These are phyloP conservation scores for Merluccius polli DNA, from an alignment of 2,797 vertebrate genomes.

Conservation along the genomic window DNA sequence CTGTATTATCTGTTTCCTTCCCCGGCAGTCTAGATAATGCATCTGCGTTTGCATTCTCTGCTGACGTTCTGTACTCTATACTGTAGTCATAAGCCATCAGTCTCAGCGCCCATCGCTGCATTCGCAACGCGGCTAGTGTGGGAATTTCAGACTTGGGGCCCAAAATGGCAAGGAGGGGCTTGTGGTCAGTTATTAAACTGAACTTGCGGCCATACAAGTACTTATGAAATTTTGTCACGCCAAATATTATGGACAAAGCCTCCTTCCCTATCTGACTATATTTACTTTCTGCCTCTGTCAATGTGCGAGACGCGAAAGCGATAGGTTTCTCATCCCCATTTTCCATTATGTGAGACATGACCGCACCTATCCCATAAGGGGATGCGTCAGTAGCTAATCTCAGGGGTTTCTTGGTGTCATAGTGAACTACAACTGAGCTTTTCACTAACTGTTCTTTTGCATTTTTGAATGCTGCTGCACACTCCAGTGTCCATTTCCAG, in stretches of 20 bases:
- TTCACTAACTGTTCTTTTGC: slow-evolving; percentile 4
- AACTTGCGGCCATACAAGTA: background rate
- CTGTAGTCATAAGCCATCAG: background rate
- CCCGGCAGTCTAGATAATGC: too few species aligned
- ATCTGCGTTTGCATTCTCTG: slow-evolving; percentile 5
- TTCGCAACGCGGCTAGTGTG: too few species aligned
- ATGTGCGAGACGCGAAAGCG: background rate
- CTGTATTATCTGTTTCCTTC: too few species aligned
- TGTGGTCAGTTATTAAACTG: slow-evolving; percentile 1
- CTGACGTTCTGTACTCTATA: slow-evolving; percentile 6
- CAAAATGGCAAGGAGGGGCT: slow-evolving; percentile 6
- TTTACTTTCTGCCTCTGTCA: background rate
- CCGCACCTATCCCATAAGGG: background rate
- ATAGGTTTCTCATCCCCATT: slow-evolving; percentile 1
- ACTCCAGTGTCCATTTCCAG: background rate
- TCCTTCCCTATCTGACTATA: slow-evolving; percentile 7
- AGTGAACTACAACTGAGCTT: slow-evolving; percentile 1
- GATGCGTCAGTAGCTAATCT: slow-evolving; percentile 11
- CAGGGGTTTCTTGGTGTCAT: slow-evolving; percentile 9
- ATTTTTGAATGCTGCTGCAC: background rate
- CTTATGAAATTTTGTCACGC: too few species aligned
- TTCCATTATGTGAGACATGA: slow-evolving; percentile 1
- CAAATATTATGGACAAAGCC: background rate
- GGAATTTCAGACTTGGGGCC: background rate
- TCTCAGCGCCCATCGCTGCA: slow-evolving; percentile 10